Percentiles rank a stretch among this genome's conserved stretches.
phyloP scores from a whole-genome alignment of 2,113 vertebrate genomes.

The Okapia johnstoni region DNA sequence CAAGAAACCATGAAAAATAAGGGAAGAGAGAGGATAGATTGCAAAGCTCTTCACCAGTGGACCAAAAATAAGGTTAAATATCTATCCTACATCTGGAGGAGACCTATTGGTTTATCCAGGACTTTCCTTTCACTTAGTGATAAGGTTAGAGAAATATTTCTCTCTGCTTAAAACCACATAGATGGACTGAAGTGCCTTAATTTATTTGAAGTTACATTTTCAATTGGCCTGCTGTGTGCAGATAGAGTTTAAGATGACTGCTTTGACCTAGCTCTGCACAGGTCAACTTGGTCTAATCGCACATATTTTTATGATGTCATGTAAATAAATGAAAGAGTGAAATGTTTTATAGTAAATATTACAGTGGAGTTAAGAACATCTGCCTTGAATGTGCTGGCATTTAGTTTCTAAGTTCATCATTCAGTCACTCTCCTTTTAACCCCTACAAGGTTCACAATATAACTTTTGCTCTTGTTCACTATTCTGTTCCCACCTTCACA shows the following conservation, averaged over 20 bases:
- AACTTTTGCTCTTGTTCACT: neutral
- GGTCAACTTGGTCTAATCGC: constrained; percentile 31
- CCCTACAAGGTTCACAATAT: neutral
- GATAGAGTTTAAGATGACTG: neutral
- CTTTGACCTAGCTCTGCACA: constrained; percentile 17
- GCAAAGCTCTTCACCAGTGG: neutral
- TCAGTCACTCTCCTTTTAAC: neutral
- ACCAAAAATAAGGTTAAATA: neutral
- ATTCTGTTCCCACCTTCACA: neutral
- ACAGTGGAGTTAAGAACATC: constrained; percentile 5
- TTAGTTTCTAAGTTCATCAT: neutral
- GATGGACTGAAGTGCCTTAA: neutral
- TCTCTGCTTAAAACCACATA: neutral
- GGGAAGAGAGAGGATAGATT: neutral
- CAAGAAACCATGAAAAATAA: neutral
- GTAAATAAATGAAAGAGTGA: constrained; percentile 39
- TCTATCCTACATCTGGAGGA: neutral
- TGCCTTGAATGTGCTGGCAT: neutral
- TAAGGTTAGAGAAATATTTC: neutral
- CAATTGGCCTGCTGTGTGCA: neutral
- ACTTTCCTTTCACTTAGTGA: neutral
- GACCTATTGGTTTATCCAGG: neutral
- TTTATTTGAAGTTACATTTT: neutral
- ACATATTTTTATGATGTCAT: constrained; percentile 32
- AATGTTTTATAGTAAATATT: constrained; percentile 20